These are phyloP conservation scores for Perca flavescens DNA, from an alignment of 2,113 vertebrate genomes.

Conservation along the genomic window DNA sequence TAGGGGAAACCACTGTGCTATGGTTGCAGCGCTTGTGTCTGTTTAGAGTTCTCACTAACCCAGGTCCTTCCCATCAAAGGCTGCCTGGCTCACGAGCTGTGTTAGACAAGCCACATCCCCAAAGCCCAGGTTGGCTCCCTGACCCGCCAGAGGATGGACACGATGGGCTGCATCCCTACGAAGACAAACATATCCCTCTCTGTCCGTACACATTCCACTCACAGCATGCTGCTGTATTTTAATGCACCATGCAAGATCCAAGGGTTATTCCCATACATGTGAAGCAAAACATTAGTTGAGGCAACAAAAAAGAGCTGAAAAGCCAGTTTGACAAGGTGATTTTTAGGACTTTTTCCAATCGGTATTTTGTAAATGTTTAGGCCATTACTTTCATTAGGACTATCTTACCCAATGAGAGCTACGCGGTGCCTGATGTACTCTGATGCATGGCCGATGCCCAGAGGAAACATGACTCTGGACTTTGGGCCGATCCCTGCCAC, in stretches of 20 bases:
- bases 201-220: conserved; percentile 21
- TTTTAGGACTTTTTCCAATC: not conserved
- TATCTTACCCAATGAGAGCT: conserved; percentile 93
- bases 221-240: not conserved
- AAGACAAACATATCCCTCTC: conserved; percentile 47
- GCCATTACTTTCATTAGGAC: not conserved
- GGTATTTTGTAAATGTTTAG: not conserved
- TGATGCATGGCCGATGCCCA: conserved; percentile 93
- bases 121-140: conserved; percentile 98
- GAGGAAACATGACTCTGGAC: conserved; percentile 91
- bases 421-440: conserved; percentile 93
- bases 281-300: not conserved
- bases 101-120: conserved; percentile 92
- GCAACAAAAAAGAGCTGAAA: not conserved
- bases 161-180: conserved; percentile 96
- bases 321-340: too few species aligned
- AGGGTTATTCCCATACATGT: not conserved
- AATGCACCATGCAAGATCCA: not conserved
- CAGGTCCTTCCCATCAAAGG: conserved; percentile 94
- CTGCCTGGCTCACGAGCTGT: conserved; percentile 90
- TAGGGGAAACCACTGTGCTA: conserved; percentile 62
- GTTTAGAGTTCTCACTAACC: conserved; percentile 86
- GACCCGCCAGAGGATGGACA: conserved; percentile 96
- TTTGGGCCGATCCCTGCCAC: conserved; percentile 88
- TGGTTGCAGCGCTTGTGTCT: conserved; percentile 50